Base-by-base conservation (phyloP, 2,888 invertebrate genomes). In the Listrodromus nycthemerus region DNA sequence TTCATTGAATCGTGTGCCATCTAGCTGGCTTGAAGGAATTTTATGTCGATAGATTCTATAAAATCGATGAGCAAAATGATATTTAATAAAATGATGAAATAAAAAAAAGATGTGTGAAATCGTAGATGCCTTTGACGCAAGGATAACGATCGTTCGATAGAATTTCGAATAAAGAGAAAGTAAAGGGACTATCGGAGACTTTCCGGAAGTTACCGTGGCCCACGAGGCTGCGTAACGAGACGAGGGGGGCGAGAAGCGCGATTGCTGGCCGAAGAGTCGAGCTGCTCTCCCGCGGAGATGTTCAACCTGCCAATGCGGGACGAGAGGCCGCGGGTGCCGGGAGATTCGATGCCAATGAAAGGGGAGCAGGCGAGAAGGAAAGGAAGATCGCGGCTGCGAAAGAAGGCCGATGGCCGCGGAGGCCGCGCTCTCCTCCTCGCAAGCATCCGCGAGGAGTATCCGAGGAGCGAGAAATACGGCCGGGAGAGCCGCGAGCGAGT, bases 321-420 rank as follows among this genome's bases (percentile, higher is more conserved):
- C 33, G 67, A 69, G 69, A 69, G 21, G 74, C 75, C 61, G 27
- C 73, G 58, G 61, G 19, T 21, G 63, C 37, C 67, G 69, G 41
- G 24, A 58, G 71, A 76, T 82, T 82, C 82, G 77, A 82, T 82
- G 76, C 76, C 76, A 65, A 82, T 77, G 77, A 71, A 73, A 77
- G 70, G 52, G 55, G 77, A 81, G 77, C 82, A 77, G 76, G 71
- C 76, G 82, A 66, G 82, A 82, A 77, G 66, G 77, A 82, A 77
- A 82, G 82, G 63, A 66, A 66, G 71, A 63, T 19, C 70, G 81
- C 30, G 58, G 70, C 52, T 45, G 52, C 30, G 66, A 77, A 77
- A 67, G 82, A 82, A 82, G 77, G 82, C 82, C 77, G 82, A 81
- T 81, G 76, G 71, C 77, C 82, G 82, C 52, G 55, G 66, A 67